Evolutionary conservation across 2,113 vertebrate genomes (phyloP).

Genomic region (Dipodomys ordii): DNA sequence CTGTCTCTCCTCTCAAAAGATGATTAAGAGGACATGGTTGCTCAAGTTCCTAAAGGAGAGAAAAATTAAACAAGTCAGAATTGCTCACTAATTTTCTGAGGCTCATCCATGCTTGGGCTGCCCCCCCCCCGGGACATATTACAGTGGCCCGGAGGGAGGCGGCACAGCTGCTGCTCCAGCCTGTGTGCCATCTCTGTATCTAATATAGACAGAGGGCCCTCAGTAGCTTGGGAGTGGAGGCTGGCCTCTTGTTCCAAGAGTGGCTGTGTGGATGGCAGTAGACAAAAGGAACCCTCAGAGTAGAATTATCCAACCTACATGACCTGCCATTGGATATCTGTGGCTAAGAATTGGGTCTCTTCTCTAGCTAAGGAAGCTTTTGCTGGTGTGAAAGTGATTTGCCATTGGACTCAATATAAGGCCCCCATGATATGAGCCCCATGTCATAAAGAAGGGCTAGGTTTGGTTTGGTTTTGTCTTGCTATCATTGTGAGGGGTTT

Average conservation of each 20-base stretch:
- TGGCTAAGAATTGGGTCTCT: neutral
- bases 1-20: slow-evolving; percentile 69
- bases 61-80: slow-evolving; percentile 75
- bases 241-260: neutral
- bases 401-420: slow-evolving; percentile 6
- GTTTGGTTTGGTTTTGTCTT: neutral
- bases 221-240: neutral
- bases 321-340: no score
- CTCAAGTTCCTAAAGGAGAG: slow-evolving; percentile 68
- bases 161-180: slow-evolving; percentile 66
- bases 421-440: neutral
- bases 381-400: neutral
- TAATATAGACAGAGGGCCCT: neutral
- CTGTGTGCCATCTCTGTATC: slow-evolving; percentile 28
- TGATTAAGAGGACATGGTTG: slow-evolving; percentile 74
- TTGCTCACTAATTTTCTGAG: slow-evolving; percentile 72
- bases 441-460: neutral
- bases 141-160: slow-evolving; percentile 58
- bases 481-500: neutral
- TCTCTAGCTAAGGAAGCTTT: neutral
- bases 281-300: neutral
- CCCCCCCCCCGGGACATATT: slow-evolving; percentile 61
- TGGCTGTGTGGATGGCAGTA: neutral
- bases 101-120: slow-evolving; percentile 73
- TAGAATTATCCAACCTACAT: neutral